phyloP scores from a whole-genome alignment of 2,797 vertebrate species.

The Galago senegalensis region DNA sequence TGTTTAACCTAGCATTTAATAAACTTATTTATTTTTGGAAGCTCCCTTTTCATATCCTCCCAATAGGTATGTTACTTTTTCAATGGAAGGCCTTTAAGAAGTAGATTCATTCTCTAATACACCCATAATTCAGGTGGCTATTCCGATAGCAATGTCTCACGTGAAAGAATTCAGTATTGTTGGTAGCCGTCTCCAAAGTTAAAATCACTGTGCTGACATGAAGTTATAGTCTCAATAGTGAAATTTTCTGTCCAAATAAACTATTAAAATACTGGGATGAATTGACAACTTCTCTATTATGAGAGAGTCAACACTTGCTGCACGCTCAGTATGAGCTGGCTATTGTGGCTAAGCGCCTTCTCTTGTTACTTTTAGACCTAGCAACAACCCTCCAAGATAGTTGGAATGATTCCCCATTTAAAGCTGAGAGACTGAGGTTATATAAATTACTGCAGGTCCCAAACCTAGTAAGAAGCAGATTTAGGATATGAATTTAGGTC shows the following conservation, averaged over 20 bases:
- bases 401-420: background rate
- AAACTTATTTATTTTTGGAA: slow-evolving; percentile 5
- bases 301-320: background rate
- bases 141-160: background rate
- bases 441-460: background rate
- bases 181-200: slow-evolving; percentile 54
- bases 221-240: background rate
- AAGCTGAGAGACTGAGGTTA: background rate
- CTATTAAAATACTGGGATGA: slow-evolving; percentile 34
- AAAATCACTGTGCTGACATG: slow-evolving; percentile 41
- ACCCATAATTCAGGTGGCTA: background rate
- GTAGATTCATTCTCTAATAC: slow-evolving; percentile 17
- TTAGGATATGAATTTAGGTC: background rate
- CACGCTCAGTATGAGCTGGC: background rate
- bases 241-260: slow-evolving; percentile 29
- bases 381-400: background rate
- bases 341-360: background rate
- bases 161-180: slow-evolving; percentile 18
- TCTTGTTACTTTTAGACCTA: background rate
- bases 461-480: slow-evolving; percentile 18
- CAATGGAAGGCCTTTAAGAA: background rate
- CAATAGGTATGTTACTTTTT: slow-evolving; percentile 8
- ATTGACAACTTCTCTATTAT: slow-evolving; percentile 4
- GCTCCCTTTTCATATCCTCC: background rate
- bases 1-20: slow-evolving; percentile 6